Percentiles rank a stretch among this genome's conserved stretches.
Evolutionary conservation across 2,797 vertebrate genomes (phyloP).

Genomic region (Allobates femoralis): DNA sequence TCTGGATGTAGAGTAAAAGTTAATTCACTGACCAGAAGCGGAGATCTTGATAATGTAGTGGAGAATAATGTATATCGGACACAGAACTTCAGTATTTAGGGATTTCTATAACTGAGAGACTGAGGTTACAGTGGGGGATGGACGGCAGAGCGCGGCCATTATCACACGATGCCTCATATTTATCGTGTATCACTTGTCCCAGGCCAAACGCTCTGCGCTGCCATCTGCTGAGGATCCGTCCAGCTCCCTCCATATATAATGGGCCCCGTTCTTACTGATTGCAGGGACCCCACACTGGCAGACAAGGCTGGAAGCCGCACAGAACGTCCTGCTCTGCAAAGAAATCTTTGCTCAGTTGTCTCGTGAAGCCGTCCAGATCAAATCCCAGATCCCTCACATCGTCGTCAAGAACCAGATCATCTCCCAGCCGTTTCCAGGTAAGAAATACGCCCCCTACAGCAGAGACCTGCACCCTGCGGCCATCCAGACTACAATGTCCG

Average conservation of each 20-base stretch:
- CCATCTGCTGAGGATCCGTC: conserved; percentile 12
- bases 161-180: too few relatives aligned
- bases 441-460: conserved; percentile 33
- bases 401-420: conserved; percentile 99
- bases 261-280: conserved; percentile 34
- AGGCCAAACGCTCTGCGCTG: neutral
- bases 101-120: too few relatives aligned
- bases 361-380: conserved; percentile 97
- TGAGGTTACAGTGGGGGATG: too few relatives aligned
- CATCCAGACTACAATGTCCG: too few relatives aligned
- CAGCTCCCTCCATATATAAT: neutral
- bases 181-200: neutral
- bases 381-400: conserved; percentile 97
- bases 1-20: too few relatives aligned
- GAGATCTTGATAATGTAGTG: too few relatives aligned
- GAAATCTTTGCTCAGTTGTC: conserved; percentile 98
- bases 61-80: neutral
- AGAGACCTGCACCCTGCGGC: too few relatives aligned
- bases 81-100: too few relatives aligned
- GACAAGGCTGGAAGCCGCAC: conserved; percentile 91
- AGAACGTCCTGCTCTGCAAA: conserved; percentile 96
- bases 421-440: conserved; percentile 97
- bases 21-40: too few relatives aligned
- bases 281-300: conserved; percentile 93
- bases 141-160: neutral